These are phyloP conservation scores for Apodemus speciosus DNA, from an alignment of 2,113 vertebrate species.

Conservation along the genomic window DNA sequence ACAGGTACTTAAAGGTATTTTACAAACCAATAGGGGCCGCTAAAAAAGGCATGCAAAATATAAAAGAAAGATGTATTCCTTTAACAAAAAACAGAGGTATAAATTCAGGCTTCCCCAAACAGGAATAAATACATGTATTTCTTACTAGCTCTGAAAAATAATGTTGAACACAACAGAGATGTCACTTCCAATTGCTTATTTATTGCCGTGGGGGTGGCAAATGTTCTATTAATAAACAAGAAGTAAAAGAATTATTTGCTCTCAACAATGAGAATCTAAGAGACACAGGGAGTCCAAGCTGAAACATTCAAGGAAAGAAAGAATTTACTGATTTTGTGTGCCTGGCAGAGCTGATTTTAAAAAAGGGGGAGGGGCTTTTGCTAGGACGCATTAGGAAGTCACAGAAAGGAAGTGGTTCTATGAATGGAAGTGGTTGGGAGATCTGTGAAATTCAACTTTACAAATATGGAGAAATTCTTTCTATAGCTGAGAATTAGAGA, in stretches of 20 bases:
- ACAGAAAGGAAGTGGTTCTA: neutral
- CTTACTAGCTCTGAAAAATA: conserved; percentile 40
- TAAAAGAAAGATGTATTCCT: neutral
- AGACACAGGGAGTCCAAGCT: conserved; percentile 27
- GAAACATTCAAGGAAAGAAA: conserved; percentile 45
- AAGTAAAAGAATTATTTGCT: conserved; percentile 39
- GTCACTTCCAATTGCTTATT: conserved; percentile 69
- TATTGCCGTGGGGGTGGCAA: conserved; percentile 59
- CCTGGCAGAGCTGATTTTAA: conserved; percentile 5
- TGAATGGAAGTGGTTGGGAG: neutral
- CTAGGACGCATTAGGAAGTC: neutral
- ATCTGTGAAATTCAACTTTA: neutral
- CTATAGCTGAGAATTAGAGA: neutral
- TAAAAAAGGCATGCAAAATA: neutral
- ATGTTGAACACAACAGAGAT: conserved; percentile 49
- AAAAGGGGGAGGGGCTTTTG: neutral
- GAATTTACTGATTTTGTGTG: neutral
- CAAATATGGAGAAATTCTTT: neutral
- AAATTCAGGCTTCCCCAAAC: conserved; percentile 47
- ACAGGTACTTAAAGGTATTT: neutral
- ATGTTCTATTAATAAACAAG: conserved; percentile 73
- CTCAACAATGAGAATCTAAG: neutral
- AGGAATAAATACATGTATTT: conserved; percentile 65
- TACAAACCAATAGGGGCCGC: neutral
- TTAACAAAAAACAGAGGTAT: conserved; percentile 30